These are phyloP conservation scores for Notothenia rossii DNA, from an alignment of 2,113 vertebrate genomes.

Conservation along the genomic window DNA sequence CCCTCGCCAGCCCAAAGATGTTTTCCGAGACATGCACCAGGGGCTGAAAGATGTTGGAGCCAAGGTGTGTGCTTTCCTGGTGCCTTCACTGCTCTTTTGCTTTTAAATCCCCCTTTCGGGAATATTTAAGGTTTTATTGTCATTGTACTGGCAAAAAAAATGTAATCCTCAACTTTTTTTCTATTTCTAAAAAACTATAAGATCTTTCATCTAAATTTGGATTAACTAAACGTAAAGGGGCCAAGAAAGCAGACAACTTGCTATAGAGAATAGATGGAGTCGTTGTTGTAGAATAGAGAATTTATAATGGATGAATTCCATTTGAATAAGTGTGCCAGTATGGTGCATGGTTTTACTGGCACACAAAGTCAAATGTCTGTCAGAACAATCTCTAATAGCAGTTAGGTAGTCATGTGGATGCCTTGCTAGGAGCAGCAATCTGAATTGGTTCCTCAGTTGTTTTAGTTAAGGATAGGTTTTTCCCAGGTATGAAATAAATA, in stretches of 20 bases:
- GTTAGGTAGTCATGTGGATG: not conserved
- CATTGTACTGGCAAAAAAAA: not conserved
- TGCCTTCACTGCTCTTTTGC: not conserved
- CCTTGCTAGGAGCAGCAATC: not conserved
- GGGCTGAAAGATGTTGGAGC: conserved; percentile 97
- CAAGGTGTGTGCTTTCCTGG: conserved; percentile 83
- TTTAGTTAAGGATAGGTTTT: not conserved
- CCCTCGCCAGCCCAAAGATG: conserved; percentile 95
- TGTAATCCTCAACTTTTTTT: no score
- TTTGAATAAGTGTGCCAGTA: not conserved
- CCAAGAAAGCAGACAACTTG: not conserved
- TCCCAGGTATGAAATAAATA: not conserved
- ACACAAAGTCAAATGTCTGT: not conserved
- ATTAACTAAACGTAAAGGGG: not conserved
- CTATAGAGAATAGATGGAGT: not conserved
- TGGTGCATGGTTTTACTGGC: not conserved
- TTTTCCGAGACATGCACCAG: conserved; percentile 98
- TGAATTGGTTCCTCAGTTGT: not conserved
- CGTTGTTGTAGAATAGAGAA: not conserved
- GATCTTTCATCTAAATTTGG: not conserved
- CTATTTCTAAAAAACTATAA: not conserved
- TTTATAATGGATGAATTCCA: not conserved
- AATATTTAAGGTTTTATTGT: not conserved
- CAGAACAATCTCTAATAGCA: not conserved
- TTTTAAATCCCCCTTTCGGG: not conserved